These are phyloP conservation scores for Lepeophtheirus salmonis DNA, from an alignment of 1,140 invertebrate species.

Conservation along the genomic window DNA sequence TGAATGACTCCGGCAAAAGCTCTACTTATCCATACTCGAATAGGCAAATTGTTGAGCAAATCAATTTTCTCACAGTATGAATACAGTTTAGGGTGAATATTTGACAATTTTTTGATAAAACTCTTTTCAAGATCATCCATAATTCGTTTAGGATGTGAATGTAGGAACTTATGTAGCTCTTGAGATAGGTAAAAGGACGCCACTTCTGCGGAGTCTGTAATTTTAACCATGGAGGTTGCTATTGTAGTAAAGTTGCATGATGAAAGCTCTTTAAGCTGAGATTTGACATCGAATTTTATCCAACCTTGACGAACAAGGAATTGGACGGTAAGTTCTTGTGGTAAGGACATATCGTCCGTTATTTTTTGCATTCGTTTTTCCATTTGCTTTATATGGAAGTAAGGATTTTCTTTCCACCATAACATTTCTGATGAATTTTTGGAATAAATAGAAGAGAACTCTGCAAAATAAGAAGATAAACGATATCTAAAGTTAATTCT, in stretches of 20 bases:
- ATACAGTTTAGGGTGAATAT: conserved; percentile 45
- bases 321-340: conserved; percentile 25
- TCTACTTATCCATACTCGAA: conserved; percentile 52
- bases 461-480: neutral
- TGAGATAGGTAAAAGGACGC: conserved; percentile 58
- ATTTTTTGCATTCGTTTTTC: conserved; percentile 43
- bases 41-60: conserved; percentile 30
- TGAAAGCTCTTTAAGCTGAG: conserved; percentile 16
- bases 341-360: conserved; percentile 34
- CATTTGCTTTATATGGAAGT: conserved; percentile 54
- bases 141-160: conserved; percentile 40
- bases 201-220: conserved; percentile 42
- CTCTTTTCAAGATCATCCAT: conserved; percentile 41
- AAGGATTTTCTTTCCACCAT: conserved; percentile 34
- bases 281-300: neutral
- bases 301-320: conserved; percentile 23
- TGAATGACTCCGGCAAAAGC: conserved; percentile 59
- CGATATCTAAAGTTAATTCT: conserved; percentile 29
- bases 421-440: neutral
- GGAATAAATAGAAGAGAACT: neutral
- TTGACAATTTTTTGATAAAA: conserved; percentile 42
- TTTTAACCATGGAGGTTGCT: conserved; percentile 43
- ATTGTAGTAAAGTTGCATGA: conserved; percentile 33
- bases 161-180: conserved; percentile 44
- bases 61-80: conserved; percentile 23